A percentile compares a stretch with the other conserved stretches of the same genome.
These are phyloP conservation scores for Plemyria rubiginata DNA, from an alignment of 2,888 invertebrate species.

Conservation along the genomic window DNA sequence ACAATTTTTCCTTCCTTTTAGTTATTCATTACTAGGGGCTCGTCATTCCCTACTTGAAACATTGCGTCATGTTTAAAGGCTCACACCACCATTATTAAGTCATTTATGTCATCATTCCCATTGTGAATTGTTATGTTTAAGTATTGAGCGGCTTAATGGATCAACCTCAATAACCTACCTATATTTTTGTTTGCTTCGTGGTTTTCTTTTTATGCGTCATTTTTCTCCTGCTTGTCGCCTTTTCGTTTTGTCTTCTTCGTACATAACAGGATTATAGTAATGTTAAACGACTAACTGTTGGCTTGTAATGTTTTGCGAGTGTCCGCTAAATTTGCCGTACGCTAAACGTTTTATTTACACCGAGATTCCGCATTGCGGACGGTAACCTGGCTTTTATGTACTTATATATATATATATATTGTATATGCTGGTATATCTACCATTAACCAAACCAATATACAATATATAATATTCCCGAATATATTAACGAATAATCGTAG, in stretches of 20 bases:
- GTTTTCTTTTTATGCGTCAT: slow-evolving; percentile 17
- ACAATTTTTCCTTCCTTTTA: slow-evolving; percentile 24
- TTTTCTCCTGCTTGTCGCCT: slow-evolving; percentile 27
- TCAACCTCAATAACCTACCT: not conserved
- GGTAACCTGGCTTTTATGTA: slow-evolving; percentile 31
- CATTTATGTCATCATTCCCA: slow-evolving; percentile 40
- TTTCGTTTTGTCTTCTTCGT: slow-evolving; percentile 28
- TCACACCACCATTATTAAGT: slow-evolving; percentile 29
- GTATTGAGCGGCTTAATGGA: slow-evolving; percentile 10
- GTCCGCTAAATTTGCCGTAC: slow-evolving; percentile 65
- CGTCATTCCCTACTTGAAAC: slow-evolving; percentile 20
- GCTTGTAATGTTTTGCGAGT: slow-evolving; percentile 60
- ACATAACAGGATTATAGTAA: slow-evolving; percentile 62
- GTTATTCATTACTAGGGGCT: slow-evolving; percentile 13
- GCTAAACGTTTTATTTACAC: slow-evolving; percentile 65
- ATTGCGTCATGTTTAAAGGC: slow-evolving; percentile 25
- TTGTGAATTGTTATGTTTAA: slow-evolving; percentile 34
- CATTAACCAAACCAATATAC: slow-evolving; percentile 27
- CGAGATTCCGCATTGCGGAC: slow-evolving; percentile 57
- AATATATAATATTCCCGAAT: slow-evolving; percentile 1
- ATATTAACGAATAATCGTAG: slow-evolving; percentile 26
- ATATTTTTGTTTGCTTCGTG: not conserved
- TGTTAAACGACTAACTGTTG: slow-evolving; percentile 68
- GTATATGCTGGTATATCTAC: slow-evolving; percentile 25
- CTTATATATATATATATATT: no score